Conservation (phyloP, 2,888 invertebrate species). For the Cataglyphis rosenhaueri region DNA sequence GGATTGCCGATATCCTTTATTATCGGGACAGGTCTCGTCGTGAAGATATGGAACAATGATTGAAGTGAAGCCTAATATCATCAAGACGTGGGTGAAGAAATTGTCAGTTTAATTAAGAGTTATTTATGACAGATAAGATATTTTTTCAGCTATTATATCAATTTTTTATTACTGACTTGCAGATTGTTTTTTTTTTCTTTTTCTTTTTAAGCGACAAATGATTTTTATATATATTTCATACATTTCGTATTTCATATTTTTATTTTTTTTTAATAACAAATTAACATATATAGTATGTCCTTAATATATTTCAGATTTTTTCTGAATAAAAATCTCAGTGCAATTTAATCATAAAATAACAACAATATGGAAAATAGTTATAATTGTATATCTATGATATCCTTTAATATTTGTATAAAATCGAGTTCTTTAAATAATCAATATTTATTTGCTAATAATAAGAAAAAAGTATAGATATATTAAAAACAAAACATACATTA, state of each 20-base stretch:
- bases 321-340: neutral
- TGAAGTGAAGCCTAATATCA: neutral
- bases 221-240: neutral
- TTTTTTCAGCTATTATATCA: neutral
- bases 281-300: neutral
- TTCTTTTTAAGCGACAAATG: neutral
- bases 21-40: slow-evolving; percentile 69
- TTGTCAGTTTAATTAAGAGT: neutral
- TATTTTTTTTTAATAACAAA: neutral
- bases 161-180: neutral
- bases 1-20: slow-evolving; percentile 63
- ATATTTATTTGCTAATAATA: neutral
- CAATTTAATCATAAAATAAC: neutral
- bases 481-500: slow-evolving; percentile 14
- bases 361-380: neutral
- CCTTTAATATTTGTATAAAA: neutral
- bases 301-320: neutral
- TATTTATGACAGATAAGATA: neutral
- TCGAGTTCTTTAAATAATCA: neutral
- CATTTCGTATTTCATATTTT: neutral
- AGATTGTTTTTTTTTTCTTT: neutral
- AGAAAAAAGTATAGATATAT: neutral
- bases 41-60: slow-evolving; percentile 61
- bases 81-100: neutral
- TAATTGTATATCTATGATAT: neutral